A percentile compares a stretch with the other conserved stretches of the same genome.
phyloP scores from a whole-genome alignment of 2,888 invertebrate genomes.

The Arenicola marina region DNA sequence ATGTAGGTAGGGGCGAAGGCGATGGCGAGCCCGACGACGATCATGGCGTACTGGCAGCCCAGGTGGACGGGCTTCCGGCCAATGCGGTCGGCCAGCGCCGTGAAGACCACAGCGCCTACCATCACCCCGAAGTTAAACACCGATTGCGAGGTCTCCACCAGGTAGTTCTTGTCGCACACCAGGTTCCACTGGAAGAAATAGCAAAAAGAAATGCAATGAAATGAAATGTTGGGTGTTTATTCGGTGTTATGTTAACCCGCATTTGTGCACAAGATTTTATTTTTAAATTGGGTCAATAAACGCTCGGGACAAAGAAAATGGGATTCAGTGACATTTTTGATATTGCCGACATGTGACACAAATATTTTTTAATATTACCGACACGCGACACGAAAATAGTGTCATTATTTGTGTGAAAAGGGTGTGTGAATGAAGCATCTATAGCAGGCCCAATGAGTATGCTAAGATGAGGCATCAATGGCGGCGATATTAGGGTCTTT shows the following conservation, averaged over 20 bases:
- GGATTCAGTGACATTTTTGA: no score
- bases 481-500: no score
- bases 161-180: constrained; percentile 42
- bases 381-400: no score
- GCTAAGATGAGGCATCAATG: no score
- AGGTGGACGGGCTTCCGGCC: constrained; percentile 42
- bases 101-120: constrained; percentile 43
- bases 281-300: no score
- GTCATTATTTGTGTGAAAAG: no score
- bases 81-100: constrained; percentile 42
- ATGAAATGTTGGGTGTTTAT: no score
- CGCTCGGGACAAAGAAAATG: no score
- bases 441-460: no score
- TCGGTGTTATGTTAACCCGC: neutral
- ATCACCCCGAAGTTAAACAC: constrained; percentile 45
- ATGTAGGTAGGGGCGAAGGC: constrained; percentile 34
- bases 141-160: constrained; percentile 46
- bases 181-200: constrained; percentile 32
- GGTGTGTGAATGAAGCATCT: no score
- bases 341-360: no score
- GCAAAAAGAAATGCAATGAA: neutral
- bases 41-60: constrained; percentile 28
- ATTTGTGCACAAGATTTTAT: neutral
- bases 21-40: constrained; percentile 20
- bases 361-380: no score